Percentiles rank a stretch among this genome's conserved stretches.
phyloP scores from a whole-genome alignment of 1,140 invertebrate species.

The Vanessa tameamea region DNA sequence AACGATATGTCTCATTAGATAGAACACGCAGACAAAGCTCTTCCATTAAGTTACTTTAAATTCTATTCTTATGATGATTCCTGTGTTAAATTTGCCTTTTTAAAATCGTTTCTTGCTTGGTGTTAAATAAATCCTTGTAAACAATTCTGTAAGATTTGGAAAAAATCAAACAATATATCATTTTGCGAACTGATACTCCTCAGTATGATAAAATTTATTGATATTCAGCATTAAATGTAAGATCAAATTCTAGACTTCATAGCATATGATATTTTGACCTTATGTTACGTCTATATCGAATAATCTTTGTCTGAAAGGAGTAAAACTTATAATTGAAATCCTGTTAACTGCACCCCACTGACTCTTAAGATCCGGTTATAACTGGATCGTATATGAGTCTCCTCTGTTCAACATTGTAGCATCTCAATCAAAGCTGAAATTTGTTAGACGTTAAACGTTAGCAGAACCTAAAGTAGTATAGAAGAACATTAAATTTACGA shows the following conservation, averaged over 20 bases:
- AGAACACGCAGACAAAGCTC: no score
- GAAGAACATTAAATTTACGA: no score
- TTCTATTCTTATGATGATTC: no score
- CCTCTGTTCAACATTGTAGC: conserved; percentile 32
- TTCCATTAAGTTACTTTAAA: no score
- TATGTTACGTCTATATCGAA: conserved; percentile 19
- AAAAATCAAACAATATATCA: no score
- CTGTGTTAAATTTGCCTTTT: no score
- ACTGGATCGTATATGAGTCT: conserved; percentile 52
- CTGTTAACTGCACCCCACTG: conserved; percentile 71
- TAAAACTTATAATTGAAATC: conserved; percentile 79
- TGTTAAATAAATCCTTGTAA: no score
- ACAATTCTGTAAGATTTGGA: no score
- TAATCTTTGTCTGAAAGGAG: conserved; percentile 60
- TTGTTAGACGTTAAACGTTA: not conserved
- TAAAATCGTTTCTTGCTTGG: no score
- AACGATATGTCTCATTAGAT: no score
- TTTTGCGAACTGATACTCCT: no score
- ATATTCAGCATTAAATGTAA: not conserved
- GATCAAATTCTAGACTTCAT: not conserved
- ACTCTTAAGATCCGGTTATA: conserved; percentile 63
- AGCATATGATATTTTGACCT: not conserved
- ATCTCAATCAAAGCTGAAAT: conserved; percentile 26
- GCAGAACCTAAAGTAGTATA: not conserved
- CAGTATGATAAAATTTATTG: no score